phyloP scores from a whole-genome alignment of 2,797 vertebrate species.

The Bryconaethiops microstoma region DNA sequence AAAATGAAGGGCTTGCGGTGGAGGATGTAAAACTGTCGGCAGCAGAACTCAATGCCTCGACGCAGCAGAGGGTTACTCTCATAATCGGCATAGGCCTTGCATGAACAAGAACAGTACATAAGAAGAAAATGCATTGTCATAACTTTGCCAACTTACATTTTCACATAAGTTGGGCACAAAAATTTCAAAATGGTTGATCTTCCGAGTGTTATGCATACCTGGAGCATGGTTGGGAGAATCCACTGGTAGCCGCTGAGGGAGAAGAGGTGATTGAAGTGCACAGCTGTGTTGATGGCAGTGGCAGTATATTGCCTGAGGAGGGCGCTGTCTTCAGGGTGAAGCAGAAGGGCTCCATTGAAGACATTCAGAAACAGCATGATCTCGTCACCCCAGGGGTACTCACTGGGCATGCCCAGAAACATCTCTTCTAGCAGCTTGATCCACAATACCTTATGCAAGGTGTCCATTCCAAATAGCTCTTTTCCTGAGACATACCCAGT shows the following conservation, averaged over 20 bases:
- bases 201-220: constrained; percentile 71
- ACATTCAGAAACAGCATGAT: constrained; percentile 99
- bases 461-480: constrained; percentile 96
- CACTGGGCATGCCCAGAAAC: constrained; percentile 98
- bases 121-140: not conserved
- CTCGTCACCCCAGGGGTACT: constrained; percentile 98
- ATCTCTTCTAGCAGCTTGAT: constrained; percentile 98
- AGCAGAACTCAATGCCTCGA: constrained; percentile 94
- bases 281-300: constrained; percentile 96
- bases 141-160: not conserved
- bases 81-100: constrained; percentile 93
- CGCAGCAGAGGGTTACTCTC: constrained; percentile 94
- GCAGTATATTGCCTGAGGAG: constrained; percentile 95
- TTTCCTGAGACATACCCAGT: constrained; percentile 79
- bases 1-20: constrained; percentile 96
- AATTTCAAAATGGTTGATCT: not conserved
- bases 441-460: constrained; percentile 98
- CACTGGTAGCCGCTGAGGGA: constrained; percentile 98
- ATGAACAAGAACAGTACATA: not conserved
- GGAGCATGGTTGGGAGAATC: constrained; percentile 98
- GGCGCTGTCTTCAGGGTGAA: constrained; percentile 96
- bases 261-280: constrained; percentile 99
- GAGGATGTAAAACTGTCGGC: constrained; percentile 95
- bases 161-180: not conserved
- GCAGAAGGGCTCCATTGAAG: constrained; percentile 94